Evolutionary conservation across 2,888 invertebrate species (phyloP).

Genomic region (Dione juno): DNA sequence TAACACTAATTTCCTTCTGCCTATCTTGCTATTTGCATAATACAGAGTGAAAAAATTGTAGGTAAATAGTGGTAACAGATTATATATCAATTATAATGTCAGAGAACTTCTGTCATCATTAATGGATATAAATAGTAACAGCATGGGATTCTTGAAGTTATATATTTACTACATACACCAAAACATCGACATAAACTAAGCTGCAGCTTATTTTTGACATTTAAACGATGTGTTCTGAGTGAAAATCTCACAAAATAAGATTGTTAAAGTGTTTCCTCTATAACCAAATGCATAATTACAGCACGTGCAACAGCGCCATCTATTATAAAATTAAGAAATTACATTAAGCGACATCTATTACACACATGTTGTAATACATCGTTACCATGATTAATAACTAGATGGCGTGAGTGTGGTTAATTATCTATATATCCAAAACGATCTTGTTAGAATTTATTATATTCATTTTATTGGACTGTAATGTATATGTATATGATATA

Average conservation of each 20-base stretch:
- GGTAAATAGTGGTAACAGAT: too few relatives aligned
- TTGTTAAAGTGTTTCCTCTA: neutral
- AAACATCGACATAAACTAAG: too few relatives aligned
- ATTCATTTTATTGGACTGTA: too few relatives aligned
- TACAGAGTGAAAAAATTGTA: too few relatives aligned
- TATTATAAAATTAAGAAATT: slow-evolving; percentile 27
- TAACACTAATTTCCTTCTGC: too few relatives aligned
- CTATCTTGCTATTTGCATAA: too few relatives aligned
- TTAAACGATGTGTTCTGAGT: neutral
- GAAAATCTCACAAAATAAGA: neutral
- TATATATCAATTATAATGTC: neutral
- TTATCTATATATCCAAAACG: neutral
- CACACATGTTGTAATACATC: slow-evolving; percentile 19
- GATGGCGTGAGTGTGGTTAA: slow-evolving; percentile 39
- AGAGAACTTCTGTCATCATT: neutral
- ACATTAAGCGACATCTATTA: slow-evolving; percentile 50
- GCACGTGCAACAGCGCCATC: slow-evolving; percentile 10
- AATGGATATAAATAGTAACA: too few relatives aligned
- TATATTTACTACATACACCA: neutral
- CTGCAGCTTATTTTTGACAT: neutral
- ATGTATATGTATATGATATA: too few relatives aligned
- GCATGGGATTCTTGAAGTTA: neutral
- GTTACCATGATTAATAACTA: slow-evolving; percentile 23
- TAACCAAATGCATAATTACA: neutral
- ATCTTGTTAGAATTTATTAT: too few relatives aligned